phyloP scores from a whole-genome alignment of 1,140 invertebrate species.

The Zaprionus nigranus region DNA sequence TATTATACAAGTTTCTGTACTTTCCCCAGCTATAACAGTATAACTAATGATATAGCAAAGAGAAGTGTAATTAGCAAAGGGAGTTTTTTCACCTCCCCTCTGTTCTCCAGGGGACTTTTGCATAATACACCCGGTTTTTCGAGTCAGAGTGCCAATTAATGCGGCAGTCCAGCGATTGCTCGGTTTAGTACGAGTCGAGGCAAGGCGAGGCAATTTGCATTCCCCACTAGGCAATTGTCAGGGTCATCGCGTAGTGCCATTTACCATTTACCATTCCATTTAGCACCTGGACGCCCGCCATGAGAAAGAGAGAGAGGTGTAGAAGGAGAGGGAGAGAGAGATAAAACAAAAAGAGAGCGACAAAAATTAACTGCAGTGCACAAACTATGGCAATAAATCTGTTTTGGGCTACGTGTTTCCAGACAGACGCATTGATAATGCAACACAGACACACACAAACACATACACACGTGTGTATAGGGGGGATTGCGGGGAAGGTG shows the following conservation, averaged over 20 bases:
- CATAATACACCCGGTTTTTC: not conserved
- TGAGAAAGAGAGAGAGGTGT: not conserved
- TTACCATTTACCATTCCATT: conserved; percentile 54
- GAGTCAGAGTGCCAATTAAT: conserved; percentile 7
- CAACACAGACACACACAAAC: conserved; percentile 11
- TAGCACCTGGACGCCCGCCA: conserved; percentile 55
- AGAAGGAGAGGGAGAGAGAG: not conserved
- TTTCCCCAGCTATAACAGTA: not conserved
- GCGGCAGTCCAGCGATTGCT: not conserved
- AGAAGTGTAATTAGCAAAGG: conserved; percentile 4
- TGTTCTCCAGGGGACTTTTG: not conserved
- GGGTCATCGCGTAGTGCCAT: conserved; percentile 19
- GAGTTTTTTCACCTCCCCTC: not conserved
- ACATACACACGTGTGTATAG: conserved; percentile 1
- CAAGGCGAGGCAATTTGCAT: conserved; percentile 30
- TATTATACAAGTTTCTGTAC: not conserved
- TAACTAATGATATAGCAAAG: not conserved
- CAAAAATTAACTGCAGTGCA: conserved; percentile 56
- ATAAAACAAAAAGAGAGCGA: not conserved
- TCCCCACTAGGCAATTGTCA: conserved; percentile 46
- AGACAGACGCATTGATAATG: conserved; percentile 39
- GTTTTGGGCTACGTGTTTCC: conserved; percentile 31
- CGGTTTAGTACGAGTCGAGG: conserved; percentile 12
- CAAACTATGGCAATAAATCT: conserved; percentile 68
- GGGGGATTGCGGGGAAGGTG: not conserved